Evolutionary conservation across 1,140 invertebrate genomes (phyloP), one percentile per base, ranked within the genome.

Genomic region (Goniozus legneri): DNA sequence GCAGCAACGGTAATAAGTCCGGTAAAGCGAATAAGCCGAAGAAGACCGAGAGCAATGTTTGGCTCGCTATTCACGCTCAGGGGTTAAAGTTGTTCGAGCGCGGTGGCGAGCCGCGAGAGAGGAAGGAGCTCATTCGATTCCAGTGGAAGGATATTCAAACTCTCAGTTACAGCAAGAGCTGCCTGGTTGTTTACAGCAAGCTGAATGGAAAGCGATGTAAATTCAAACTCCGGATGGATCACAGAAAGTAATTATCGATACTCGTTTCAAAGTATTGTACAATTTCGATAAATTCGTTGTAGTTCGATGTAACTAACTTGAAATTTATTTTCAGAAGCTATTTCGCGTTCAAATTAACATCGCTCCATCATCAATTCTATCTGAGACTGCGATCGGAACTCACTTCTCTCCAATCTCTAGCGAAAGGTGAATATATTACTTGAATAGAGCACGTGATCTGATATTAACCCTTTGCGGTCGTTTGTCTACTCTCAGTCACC

Each of bases 341-440:
- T 58, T 88, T 85, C 59, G 82, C 83, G 46, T 88, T 87, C 67
- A 84, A 84, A 62, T 66, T 88, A 21, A 85, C 84, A 8, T 87
- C 85, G 2, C 65, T 87, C 16, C 86, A 88, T 63, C 86, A 88
- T 65, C 82, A 86, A 60, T 84, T 88, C 64, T 88, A 85, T 73
- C 74, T 86, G 50, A 84, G 84, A 62, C 68, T 87, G 19, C 81
- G 84, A 55, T 82, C 83, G 10, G 84, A 87, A 64, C 79, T 84
- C 22, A 84, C 83, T 21, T 85, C 84, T 31, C 76, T 87, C 22
- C 81, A 83, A 59, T 79, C 80, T 44, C 76, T 88, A 52, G 81
- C 84, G 19, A 80, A 82, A 75, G 84, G 72, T 73, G 59, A 22
- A 37, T 39, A n/a, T n/a, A n/a, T n/a, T n/a, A n/a, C n/a, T n/a